Evolutionary conservation across 1,140 invertebrate species (phyloP).

Genomic region (Caenorhabditis latens): DNA sequence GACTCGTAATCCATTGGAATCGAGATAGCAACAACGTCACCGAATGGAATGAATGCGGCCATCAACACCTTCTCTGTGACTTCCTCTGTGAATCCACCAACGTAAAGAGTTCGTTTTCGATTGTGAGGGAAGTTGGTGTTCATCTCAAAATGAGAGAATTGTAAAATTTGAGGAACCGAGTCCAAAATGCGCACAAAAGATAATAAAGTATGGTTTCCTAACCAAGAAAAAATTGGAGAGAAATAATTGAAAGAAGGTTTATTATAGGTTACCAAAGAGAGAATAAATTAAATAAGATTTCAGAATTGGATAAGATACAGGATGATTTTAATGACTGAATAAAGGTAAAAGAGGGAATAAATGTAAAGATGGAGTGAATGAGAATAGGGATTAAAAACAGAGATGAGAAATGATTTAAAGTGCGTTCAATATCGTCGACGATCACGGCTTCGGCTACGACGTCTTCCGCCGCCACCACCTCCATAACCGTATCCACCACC

Average conservation of each 20-base stretch:
- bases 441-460: slow-evolving; percentile 35
- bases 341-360: too few species aligned
- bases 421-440: slow-evolving; percentile 30
- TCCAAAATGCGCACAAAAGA: not conserved
- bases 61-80: slow-evolving; percentile 92
- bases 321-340: not conserved
- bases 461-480: slow-evolving; percentile 56
- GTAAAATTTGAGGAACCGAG: not conserved
- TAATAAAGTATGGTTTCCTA: too few species aligned
- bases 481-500: slow-evolving; percentile 9
- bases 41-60: slow-evolving; percentile 97
- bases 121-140: slow-evolving; percentile 75
- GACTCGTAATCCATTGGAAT: slow-evolving; percentile 97
- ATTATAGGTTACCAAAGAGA: not conserved
- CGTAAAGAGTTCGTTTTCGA: slow-evolving; percentile 75
- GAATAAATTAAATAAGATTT: not conserved
- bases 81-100: slow-evolving; percentile 94
- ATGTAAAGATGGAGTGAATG: too few species aligned
- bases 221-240: too few species aligned
- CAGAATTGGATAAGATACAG: not conserved
- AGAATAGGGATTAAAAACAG: not conserved
- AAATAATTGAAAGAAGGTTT: not conserved
- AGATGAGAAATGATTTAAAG: not conserved
- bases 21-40: slow-evolving; percentile 95
- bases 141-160: slow-evolving; percentile 24